Base-by-base conservation (phyloP, 2,113 vertebrate genomes). In the Eonycteris spelaea region DNA sequence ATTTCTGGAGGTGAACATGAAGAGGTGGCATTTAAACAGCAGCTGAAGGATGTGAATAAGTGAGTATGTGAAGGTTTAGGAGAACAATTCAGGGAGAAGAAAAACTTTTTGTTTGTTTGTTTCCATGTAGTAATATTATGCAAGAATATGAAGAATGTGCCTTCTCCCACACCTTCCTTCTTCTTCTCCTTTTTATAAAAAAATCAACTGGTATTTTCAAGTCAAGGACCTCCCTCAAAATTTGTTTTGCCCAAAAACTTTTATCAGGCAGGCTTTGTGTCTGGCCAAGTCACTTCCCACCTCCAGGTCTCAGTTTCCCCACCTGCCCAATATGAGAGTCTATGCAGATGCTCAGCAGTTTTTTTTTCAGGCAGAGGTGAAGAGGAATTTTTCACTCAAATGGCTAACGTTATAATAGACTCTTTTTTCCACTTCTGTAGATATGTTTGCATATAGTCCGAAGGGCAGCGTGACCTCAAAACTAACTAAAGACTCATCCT, bases 1-100 rank as follows among this genome's bases (percentile, higher is more conserved):
- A 19, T 40, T 61, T 61, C 14, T n/a, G 55, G n/a, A 93, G 38
- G 24, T 0, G 1, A 53, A 8, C 1, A 2, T 26, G 7, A 4
- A 45, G 33, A 1, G 48, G 30, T 35, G 30, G 38, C 48, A 0
- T 55, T 12, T 55, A 51, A 38, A 18, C 6, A 11, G 43, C 2
- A 1, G 9, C 30, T 3, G 15, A 22, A 43, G 59, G 59, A 22
- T 5, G 48, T 28, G 77, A 59, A 40, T 45, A 18, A 48, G 59
- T 0, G 19, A 40, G 45, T 2, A 2, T 67, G 68, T 13, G 51
- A 65, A 67, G 28, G 19, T 45, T 33, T 68, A 35, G 45, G 40
- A 74, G 43, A 6, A 63, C 35, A 16, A 21, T 59, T 15, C 63
- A 48, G 35, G 45, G 7, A 22, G 79, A 67, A 79, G 63, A 55